Percentiles rank a stretch among this genome's conserved stretches.
Evolutionary conservation across 35 echinoderm and acorn worm genomes (phyloP).

Genomic region (Stichopus chloronotus): DNA sequence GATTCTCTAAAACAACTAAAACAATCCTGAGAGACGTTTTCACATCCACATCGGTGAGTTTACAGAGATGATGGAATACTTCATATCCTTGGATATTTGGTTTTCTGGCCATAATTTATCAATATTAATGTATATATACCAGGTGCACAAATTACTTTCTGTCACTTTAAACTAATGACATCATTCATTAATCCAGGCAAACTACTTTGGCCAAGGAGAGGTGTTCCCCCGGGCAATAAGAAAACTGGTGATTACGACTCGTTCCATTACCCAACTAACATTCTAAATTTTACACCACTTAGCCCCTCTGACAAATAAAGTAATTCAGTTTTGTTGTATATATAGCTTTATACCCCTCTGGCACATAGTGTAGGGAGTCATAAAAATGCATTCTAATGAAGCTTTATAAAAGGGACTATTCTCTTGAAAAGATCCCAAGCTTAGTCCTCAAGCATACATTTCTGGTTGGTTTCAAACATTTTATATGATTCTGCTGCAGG

Average conservation of each 20-base stretch:
- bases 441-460: not conserved
- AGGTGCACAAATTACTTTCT: not conserved
- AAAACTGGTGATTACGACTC: not conserved
- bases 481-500: not conserved
- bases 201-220: not conserved
- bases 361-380: not conserved
- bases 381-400: slow-evolving; percentile 2
- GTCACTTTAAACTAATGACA: not conserved
- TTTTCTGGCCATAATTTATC: too few relatives aligned
- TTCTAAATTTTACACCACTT: not conserved
- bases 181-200: slow-evolving; percentile 1
- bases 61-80: too few relatives aligned
- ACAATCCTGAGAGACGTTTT: too few relatives aligned
- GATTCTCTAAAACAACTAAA: too few relatives aligned
- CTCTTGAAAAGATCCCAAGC: not conserved
- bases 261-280: not conserved
- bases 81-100: too few relatives aligned
- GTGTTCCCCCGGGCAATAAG: not conserved
- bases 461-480: not conserved
- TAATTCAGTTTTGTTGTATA: not conserved
- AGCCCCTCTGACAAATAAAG: not conserved
- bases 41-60: too few relatives aligned
- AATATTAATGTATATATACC: not conserved
- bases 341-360: not conserved
- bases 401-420: not conserved